phyloP scores from a whole-genome alignment of 64 coral and sea anemone genomes.

The Astreopora myriophthalma region DNA sequence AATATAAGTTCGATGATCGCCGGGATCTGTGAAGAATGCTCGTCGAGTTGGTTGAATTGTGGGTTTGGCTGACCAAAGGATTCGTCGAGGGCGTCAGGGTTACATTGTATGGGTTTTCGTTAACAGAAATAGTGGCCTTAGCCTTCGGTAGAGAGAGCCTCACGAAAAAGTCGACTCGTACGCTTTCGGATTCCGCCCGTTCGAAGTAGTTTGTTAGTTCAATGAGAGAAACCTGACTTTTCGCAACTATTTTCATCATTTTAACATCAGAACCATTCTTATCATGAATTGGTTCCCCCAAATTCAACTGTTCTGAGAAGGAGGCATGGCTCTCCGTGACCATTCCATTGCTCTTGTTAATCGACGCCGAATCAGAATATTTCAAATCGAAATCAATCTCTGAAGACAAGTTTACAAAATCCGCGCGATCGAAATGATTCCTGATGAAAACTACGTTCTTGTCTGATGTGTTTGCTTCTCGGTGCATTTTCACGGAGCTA shows the following conservation, averaged over 20 bases:
- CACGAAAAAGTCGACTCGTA: no score
- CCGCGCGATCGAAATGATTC: constrained; percentile 23
- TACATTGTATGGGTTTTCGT: no score
- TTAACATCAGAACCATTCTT: constrained; percentile 20
- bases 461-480: constrained; percentile 26
- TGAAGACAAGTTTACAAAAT: constrained; percentile 23
- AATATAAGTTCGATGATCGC: no score
- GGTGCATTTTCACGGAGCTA: constrained; percentile 48
- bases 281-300: constrained; percentile 27
- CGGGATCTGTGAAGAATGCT: no score
- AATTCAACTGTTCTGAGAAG: constrained; percentile 23
- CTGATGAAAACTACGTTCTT: not conserved
- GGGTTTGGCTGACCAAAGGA: no score
- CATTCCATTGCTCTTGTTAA: not conserved
- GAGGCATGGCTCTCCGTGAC: not conserved
- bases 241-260: not conserved
- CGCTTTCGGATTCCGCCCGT: no score
- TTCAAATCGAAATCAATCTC: not conserved
- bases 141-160: no score
- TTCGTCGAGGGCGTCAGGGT: no score
- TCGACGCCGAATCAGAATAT: not conserved
- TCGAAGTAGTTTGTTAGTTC: not conserved
- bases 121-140: no score
- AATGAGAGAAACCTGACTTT: constrained; percentile 9
- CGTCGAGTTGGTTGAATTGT: no score